Evolutionary conservation across 2,888 invertebrate species (phyloP), one percentile per base, ranked within the genome.

Genomic region (Phania funesta): DNA sequence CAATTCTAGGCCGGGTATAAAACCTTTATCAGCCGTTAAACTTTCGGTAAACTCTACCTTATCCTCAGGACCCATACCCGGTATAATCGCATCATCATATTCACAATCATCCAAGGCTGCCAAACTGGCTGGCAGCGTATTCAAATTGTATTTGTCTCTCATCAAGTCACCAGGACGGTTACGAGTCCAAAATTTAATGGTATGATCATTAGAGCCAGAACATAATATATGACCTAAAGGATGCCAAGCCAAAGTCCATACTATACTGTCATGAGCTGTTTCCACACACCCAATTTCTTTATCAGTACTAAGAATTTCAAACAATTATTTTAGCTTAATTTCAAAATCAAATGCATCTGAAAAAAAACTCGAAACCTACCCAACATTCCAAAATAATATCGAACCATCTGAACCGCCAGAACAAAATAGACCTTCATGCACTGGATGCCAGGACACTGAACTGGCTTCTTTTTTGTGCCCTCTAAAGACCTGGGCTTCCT

Each of bases 231-330:
- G 99, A 0, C 99, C 99, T 18, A 99, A 92, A 0, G 99, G 99
- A 93, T 99, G 99, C 99, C 99, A 99, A 32, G 98, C 98, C 89
- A 99, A 93, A 13, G 98, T 97, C 99, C 99, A 99, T 3, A 99
- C 98, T 89, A 99, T 98, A 88, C 98, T 98, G 91, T 99, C 99
- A 91, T 99, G 99, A 2, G 99, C 99, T 87, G 98, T 97, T 92
- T 99, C 99, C 88, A 99, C 98, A 18, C 96, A 95, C 18, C 99
- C 99, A 41, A 99, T 97, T 93, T 99, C 99, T 91, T 99, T 99
- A 89, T 99, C 99, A 84, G 97, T 97, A 0, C 97, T 95, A 73
- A 35, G 71, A 0, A 48, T 41, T 2, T 13, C 60, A 3, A 29
- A 18, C 22, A 41, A 44, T 7, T 44, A 16, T 7, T 6, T 44